phyloP scores from a whole-genome alignment of 2,888 invertebrate genomes.

The Gordius sp. region DNA sequence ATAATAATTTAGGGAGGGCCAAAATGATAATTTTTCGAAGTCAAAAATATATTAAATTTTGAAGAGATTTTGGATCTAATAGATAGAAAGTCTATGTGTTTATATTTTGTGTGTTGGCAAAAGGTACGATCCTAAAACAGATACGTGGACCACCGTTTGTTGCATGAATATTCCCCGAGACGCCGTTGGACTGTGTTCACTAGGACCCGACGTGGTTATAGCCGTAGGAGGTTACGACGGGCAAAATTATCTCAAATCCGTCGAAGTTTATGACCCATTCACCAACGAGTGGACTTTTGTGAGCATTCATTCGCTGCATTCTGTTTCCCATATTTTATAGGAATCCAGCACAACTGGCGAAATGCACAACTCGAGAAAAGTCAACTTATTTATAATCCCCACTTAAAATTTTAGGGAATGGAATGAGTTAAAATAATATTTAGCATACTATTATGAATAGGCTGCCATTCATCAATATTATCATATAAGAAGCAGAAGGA shows the following conservation, averaged over 20 bases:
- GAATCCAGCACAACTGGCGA: no score
- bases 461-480: no score
- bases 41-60: no score
- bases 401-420: neutral
- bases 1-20: no score
- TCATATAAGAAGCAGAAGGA: no score
- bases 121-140: slow-evolving; percentile 25
- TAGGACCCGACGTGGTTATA: neutral
- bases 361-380: no score
- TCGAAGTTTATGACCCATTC: slow-evolving; percentile 51
- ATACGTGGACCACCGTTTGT: slow-evolving; percentile 44
- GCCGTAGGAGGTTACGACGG: slow-evolving; percentile 48
- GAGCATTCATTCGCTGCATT: neutral
- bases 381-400: neutral
- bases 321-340: neutral
- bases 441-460: no score
- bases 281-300: slow-evolving; percentile 32
- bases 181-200: slow-evolving; percentile 17
- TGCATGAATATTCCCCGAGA: slow-evolving; percentile 42
- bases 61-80: no score
- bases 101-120: no score
- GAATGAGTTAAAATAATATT: no score
- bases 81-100: no score
- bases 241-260: slow-evolving; percentile 48
- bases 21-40: no score